Evolutionary conservation across 2,888 invertebrate genomes (phyloP).

Genomic region (Microplitis deprimator): DNA sequence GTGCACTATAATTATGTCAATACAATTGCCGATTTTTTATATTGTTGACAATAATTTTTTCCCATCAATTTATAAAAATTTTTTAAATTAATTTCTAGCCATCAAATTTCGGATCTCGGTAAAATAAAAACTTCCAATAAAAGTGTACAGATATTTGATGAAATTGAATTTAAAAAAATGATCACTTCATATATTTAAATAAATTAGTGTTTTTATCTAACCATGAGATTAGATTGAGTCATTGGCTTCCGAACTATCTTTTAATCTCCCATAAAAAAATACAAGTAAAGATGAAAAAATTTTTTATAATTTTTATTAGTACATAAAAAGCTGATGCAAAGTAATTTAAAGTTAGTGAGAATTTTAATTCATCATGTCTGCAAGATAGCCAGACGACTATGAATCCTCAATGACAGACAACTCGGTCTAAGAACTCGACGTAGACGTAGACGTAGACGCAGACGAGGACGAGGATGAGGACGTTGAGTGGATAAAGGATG

Average conservation of each 20-base stretch:
- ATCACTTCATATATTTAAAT: no score
- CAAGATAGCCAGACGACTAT: constrained; percentile 50
- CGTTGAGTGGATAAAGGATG: constrained; percentile 40
- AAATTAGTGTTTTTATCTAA: no score
- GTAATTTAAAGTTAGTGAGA: constrained; percentile 59
- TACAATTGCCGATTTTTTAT: background rate
- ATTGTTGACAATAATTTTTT: background rate
- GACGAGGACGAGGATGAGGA: constrained; percentile 32
- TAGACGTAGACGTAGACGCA: constrained; percentile 19
- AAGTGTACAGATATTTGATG: no score
- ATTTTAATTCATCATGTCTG: constrained; percentile 58
- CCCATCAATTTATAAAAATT: no score
- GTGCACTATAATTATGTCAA: background rate
- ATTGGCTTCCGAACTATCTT: no score
- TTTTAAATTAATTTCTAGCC: no score
- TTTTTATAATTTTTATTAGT: background rate
- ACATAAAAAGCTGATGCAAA: constrained; percentile 45
- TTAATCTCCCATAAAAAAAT: background rate
- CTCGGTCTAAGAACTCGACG: constrained; percentile 57
- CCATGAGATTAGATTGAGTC: no score
- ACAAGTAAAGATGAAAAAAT: background rate
- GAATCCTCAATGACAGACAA: constrained; percentile 63
- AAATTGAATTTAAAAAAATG: no score
- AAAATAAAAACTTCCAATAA: no score
- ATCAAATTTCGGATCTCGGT: no score